Evolutionary conservation across 2,113 vertebrate genomes (phyloP).

Genomic region (Sylvilagus bachmani): DNA sequence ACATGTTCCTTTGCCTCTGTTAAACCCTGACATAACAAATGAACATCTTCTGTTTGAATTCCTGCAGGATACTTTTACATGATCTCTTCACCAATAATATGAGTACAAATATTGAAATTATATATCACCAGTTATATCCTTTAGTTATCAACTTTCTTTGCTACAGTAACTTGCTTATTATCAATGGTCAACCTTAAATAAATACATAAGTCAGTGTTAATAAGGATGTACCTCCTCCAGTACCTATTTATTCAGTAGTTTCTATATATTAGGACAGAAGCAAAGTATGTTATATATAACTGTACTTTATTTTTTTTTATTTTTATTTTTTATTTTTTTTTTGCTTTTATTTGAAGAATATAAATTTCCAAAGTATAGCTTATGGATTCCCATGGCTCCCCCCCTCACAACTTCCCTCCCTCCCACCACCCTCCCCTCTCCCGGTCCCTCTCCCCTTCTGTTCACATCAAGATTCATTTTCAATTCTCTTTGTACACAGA

Average conservation of each 20-base stretch:
- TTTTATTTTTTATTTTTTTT: too few relatives aligned
- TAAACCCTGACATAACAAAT: background rate
- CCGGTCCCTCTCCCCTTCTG: too few relatives aligned
- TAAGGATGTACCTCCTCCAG: background rate
- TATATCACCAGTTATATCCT: background rate
- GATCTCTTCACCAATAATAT: background rate
- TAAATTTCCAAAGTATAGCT: too few relatives aligned
- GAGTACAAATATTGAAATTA: background rate
- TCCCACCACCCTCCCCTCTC: too few relatives aligned
- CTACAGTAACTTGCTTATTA: background rate
- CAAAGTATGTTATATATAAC: background rate
- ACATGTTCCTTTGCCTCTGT: background rate
- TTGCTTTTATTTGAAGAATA: too few relatives aligned
- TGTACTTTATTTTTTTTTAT: too few relatives aligned
- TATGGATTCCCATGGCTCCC: too few relatives aligned
- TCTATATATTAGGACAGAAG: background rate
- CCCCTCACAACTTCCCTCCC: too few relatives aligned
- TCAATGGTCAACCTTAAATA: too few relatives aligned
- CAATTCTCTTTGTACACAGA: too few relatives aligned
- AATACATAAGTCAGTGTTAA: background rate
- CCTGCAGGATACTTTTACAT: background rate
- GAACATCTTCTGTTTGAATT: background rate
- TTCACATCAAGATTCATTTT: too few relatives aligned
- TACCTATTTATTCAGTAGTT: background rate
- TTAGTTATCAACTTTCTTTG: background rate